A percentile compares a stretch with the other conserved stretches of the same genome.
phyloP scores from a whole-genome alignment of 2,888 invertebrate genomes.

The Ennomos fuscantarius region DNA sequence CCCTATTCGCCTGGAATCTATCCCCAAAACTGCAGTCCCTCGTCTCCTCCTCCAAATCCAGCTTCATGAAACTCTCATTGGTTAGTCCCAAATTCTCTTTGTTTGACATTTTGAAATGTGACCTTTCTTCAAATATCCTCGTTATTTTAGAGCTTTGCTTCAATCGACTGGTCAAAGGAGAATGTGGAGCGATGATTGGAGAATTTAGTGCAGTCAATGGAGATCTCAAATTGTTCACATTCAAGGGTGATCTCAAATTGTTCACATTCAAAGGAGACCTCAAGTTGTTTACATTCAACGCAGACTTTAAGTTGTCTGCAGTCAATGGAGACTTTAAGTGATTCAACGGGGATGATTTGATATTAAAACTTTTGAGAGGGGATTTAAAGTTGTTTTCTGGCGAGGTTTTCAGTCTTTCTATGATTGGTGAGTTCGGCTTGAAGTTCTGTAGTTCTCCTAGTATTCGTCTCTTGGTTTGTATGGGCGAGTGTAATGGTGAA shows the following conservation, averaged over 20 bases:
- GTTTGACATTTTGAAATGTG: slow-evolving; percentile 66
- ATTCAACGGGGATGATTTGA: slow-evolving; percentile 21
- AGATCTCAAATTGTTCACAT: slow-evolving; percentile 37
- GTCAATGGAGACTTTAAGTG: slow-evolving; percentile 7
- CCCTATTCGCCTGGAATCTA: slow-evolving; percentile 48
- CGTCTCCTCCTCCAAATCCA: slow-evolving; percentile 72
- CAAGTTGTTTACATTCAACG: slow-evolving; percentile 3
- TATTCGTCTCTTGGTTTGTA: slow-evolving; percentile 63
- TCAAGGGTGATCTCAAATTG: slow-evolving; percentile 8
- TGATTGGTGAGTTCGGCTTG: slow-evolving; percentile 53
- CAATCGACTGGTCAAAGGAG: slow-evolving; percentile 49
- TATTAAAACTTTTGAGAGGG: not conserved
- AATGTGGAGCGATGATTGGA: slow-evolving; percentile 38
- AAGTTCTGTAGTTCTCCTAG: slow-evolving; percentile 57
- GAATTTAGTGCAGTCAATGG: slow-evolving; percentile 44
- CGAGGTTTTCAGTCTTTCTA: slow-evolving; percentile 54
- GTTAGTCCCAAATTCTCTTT: slow-evolving; percentile 65
- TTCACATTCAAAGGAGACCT: slow-evolving; percentile 19
- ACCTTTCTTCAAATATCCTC: slow-evolving; percentile 69
- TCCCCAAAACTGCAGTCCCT: slow-evolving; percentile 69
- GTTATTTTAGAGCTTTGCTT: slow-evolving; percentile 60
- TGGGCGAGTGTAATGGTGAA: slow-evolving; percentile 59
- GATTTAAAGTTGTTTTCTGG: slow-evolving; percentile 17
- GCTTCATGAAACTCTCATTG: slow-evolving; percentile 58
- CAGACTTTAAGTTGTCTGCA: slow-evolving; percentile 1